Percentiles rank a stretch among this genome's conserved stretches.
phyloP scores from a whole-genome alignment of 2,797 vertebrate species.

The Dendrocincla tyrannina region DNA sequence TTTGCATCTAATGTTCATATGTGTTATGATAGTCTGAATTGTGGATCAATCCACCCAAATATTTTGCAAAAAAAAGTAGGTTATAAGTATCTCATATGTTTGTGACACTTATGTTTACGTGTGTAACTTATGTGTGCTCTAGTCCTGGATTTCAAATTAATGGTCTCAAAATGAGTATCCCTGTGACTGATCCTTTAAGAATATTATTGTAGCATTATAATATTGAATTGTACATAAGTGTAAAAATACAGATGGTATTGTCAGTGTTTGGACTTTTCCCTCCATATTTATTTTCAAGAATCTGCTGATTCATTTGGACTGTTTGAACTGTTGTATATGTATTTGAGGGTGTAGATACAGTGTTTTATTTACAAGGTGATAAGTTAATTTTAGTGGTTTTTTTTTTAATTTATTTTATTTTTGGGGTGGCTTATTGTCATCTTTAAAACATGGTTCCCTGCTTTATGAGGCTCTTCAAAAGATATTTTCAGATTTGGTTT shows the following conservation, averaged over 20 bases:
- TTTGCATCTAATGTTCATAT: fast-evolving
- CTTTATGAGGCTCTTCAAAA: neutral
- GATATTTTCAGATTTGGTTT: neutral
- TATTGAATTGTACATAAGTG: neutral
- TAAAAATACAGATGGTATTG: neutral
- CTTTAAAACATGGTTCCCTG: neutral
- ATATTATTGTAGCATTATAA: neutral
- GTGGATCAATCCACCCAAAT: neutral
- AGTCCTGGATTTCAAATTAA: neutral
- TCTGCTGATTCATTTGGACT: neutral
- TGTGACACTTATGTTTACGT: too few relatives aligned
- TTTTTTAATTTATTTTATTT: neutral
- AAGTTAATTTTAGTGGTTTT: neutral
- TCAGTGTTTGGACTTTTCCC: neutral
- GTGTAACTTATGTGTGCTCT: neutral
- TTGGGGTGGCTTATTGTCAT: fast-evolving
- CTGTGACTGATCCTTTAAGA: neutral
- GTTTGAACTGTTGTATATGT: neutral
- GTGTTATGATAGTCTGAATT: neutral
- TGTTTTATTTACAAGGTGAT: neutral
- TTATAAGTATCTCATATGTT: neutral
- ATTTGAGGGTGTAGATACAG: neutral
- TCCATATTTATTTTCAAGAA: neutral
- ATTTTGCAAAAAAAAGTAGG: neutral
- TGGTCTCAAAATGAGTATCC: neutral